A percentile compares a stretch with the other conserved stretches of the same genome.
Evolutionary conservation across 2,888 invertebrate genomes (phyloP).

Genomic region (Volucella bombylans): DNA sequence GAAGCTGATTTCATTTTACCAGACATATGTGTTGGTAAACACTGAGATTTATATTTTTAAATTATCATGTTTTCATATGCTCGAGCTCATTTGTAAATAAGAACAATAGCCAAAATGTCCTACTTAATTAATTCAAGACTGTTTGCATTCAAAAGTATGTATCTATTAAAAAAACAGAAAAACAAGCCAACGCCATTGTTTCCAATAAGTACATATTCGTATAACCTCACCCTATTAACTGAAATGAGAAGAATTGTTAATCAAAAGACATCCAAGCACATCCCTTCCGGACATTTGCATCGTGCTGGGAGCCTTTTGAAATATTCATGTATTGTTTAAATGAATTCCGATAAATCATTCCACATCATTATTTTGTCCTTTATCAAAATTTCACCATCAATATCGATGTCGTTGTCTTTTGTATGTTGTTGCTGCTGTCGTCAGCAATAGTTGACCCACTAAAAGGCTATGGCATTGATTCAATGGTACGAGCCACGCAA

Average conservation of each 20-base stretch:
- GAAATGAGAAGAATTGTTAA: conserved; percentile 3
- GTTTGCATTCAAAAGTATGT: not conserved
- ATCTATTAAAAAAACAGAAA: conserved; percentile 1
- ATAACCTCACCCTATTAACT: too few species aligned
- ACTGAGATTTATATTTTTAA: conserved; percentile 48
- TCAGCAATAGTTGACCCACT: conserved; percentile 31
- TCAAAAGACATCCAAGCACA: conserved; percentile 26
- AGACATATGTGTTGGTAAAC: conserved; percentile 5
- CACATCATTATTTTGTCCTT: conserved; percentile 57
- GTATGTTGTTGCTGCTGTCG: not conserved
- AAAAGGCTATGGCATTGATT: not conserved
- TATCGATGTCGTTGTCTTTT: not conserved
- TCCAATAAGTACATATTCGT: not conserved
- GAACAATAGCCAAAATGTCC: conserved; percentile 10
- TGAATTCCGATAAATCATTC: conserved; percentile 60
- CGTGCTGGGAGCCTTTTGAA: conserved; percentile 29
- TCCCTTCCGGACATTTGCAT: conserved; percentile 37
- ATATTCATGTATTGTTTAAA: conserved; percentile 54
- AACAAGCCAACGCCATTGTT: not conserved
- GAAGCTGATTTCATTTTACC: conserved; percentile 40
- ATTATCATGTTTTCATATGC: conserved; percentile 31
- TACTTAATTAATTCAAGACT: conserved; percentile 48
- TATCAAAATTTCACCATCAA: conserved; percentile 31
- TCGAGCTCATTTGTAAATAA: conserved; percentile 37
- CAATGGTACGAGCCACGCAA: conserved; percentile 6